Base-by-base conservation (phyloP, 2,888 invertebrate genomes). In the Himalopsyche japonica region DNA sequence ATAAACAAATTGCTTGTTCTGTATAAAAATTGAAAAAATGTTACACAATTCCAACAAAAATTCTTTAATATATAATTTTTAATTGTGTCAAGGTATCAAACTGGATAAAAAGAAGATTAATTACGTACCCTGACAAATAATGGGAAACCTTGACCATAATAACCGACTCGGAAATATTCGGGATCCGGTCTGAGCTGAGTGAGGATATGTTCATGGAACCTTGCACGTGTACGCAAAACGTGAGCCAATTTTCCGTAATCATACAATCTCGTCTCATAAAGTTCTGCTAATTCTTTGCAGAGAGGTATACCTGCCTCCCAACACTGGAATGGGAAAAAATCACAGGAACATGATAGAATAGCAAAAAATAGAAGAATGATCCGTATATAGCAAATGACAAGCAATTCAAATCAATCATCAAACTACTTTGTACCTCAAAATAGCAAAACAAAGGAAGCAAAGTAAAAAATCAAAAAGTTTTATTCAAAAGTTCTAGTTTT, bases 281-380 rank as follows among this genome's bases (percentile, higher is more conserved):
- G 92, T 15, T 94, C 93, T 0, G 97, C 97, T 86, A 99, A 90
- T 89, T 98, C 98, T 89, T 98, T 98, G 87, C 98, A 95, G 57
- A 99, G 90, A 0, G 98, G 98, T 49, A 98, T 95, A 0, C 98
- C 98, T 91, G 98, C 97, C 89, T 99, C 99, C 98, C 98, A 99
- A 88, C 98, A 97, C 95, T 96, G 89, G 48, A 92, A 90, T 49
- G 8, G 24, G n/a, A n/a, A 43, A 43, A 2, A 43, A 15, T 43
- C 15, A 43, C 43, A 43, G 70, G 3, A 4, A 43, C 12, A 0
- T 7, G 10, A 37, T 37, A 7, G 10, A 37, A 37, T 37, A 0
- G 10, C 10, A n/a, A n/a, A n/a, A n/a, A n/a, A n/a, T n/a, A n/a
- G n/a, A n/a, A n/a, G 30, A 6, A 37, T 37, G 1, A 10, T 10